A percentile compares a stretch with the other conserved stretches of the same genome.
Conservation (phyloP, 2,888 invertebrate species). For the Thalpophila matura region DNA sequence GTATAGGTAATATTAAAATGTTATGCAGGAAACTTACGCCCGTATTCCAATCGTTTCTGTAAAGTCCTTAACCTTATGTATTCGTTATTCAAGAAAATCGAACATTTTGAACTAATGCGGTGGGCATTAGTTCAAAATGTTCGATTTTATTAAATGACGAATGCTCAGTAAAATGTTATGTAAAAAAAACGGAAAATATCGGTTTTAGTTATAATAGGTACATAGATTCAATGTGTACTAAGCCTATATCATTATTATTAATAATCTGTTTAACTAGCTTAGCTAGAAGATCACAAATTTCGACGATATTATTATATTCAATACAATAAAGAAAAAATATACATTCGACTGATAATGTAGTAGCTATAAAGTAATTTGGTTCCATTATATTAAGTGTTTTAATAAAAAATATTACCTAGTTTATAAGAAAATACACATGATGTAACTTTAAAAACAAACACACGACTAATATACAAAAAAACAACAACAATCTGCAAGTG, state of each 20-base stretch:
- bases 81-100: too few relatives aligned
- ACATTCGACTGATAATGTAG: conserved; percentile 23
- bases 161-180: too few relatives aligned
- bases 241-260: conserved; percentile 16
- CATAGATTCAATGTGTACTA: conserved; percentile 27
- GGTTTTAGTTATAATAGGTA: too few relatives aligned
- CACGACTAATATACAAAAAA: conserved; percentile 33
- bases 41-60: too few relatives aligned
- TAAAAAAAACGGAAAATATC: too few relatives aligned
- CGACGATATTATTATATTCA: conserved; percentile 38
- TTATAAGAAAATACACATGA: conserved; percentile 27
- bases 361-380: conserved; percentile 11
- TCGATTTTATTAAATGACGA: too few relatives aligned
- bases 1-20: too few relatives aligned
- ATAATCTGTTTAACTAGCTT: conserved; percentile 53
- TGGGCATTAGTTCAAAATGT: too few relatives aligned
- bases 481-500: conserved; percentile 34
- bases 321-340: conserved; percentile 23
- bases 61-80: too few relatives aligned
- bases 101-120: too few relatives aligned
- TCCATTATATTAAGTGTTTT: conserved; percentile 28
- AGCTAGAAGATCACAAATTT: conserved; percentile 62
- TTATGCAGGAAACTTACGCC: too few relatives aligned
- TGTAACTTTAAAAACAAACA: conserved; percentile 15
- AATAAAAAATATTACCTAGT: conserved; percentile 1